Percentiles rank a stretch among this genome's conserved stretches.
Evolutionary conservation across 2,113 vertebrate genomes (phyloP).

Genomic region (Canis aureus): DNA sequence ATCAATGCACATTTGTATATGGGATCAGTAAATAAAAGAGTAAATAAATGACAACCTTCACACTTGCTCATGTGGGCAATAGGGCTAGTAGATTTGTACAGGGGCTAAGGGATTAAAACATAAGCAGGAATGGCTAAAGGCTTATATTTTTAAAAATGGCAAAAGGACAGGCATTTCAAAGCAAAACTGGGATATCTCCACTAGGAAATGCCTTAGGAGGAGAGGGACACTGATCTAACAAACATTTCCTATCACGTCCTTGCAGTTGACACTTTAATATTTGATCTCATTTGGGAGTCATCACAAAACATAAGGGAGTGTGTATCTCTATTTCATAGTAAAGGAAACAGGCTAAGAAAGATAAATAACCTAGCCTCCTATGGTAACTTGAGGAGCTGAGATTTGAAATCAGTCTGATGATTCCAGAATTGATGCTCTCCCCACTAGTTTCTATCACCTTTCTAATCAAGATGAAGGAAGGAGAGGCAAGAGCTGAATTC

Average conservation of each 20-base stretch:
- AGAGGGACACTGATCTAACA: not conserved
- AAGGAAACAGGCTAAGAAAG: not conserved
- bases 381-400: not conserved
- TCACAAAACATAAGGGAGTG: not conserved
- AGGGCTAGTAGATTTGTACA: fast-evolving
- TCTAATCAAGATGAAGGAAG: not conserved
- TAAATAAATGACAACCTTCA: not conserved
- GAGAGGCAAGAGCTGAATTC: not conserved
- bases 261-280: not conserved
- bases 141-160: not conserved
- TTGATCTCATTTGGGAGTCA: not conserved
- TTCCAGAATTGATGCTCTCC: not conserved
- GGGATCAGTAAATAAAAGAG: not conserved
- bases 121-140: not conserved
- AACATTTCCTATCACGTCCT: not conserved
- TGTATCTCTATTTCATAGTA: not conserved
- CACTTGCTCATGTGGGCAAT: fast-evolving
- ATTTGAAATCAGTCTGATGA: not conserved
- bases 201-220: not conserved
- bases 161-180: not conserved
- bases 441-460: not conserved
- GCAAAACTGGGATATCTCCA: not conserved
- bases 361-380: not conserved
- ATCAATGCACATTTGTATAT: not conserved
- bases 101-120: not conserved